Base-by-base conservation (phyloP, 2,797 vertebrate genomes). In the Jordanella pulchra region DNA sequence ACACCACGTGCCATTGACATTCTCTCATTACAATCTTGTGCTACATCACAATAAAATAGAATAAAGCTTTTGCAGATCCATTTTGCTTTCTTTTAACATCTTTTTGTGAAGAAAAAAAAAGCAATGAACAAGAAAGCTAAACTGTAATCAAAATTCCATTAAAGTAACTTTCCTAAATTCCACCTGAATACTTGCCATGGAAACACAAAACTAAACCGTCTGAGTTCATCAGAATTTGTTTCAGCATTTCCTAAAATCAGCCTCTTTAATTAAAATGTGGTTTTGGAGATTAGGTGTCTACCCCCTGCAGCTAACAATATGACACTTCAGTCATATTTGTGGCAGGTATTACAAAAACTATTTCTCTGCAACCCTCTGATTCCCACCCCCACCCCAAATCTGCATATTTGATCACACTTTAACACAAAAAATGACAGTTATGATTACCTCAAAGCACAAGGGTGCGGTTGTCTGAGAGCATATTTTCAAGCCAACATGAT, bases 111-210 rank as follows among this genome's bases (percentile, higher is more conserved):
- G 30, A 42, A 78, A 51, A 76, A 25, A 79, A 70, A 63, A 63
- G 35, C 51, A 80, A 80, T 81, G 71, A 85, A 89, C 85, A 79
- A 84, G 84, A 89, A 91, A 85, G 87, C 84, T 87, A 84, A 89
- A 92, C 90, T 84, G 89, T 89, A 93, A 90, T 91, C 87, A 71
- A 81, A 84, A 90, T 91, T 83, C 78, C 81, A 89, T 91, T 91
- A 88, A 92, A 87, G 82, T 78, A 71, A 81, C 87, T 91, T 86
- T 86, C 88, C 75, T 74, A 79, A 84, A 88, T 91, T 90, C 91
- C 79, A 83, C 83, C 78, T 72, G 73, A 75, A 85, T 78, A 85
- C 84, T 80, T 88, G 84, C 79, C 44, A 63, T 82, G 80, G 53
- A 74, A 81, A 77, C 56, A 70, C 77, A 66, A 75, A 87, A 91